Base-by-base conservation (phyloP, 2,797 vertebrate genomes). In the Chloroceryle amazona region DNA sequence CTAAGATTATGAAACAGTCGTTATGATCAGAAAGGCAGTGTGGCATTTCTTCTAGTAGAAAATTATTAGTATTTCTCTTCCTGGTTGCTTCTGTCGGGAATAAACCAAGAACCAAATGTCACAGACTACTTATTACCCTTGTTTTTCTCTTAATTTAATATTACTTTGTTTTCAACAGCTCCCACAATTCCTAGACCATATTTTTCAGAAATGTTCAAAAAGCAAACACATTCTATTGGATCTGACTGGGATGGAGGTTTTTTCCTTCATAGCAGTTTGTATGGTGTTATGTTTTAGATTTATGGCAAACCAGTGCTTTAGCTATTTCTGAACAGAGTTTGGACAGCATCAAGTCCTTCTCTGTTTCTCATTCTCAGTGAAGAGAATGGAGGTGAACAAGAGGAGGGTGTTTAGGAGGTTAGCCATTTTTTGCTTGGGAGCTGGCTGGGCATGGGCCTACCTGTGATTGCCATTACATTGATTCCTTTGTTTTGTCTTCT, bases 381-480 rank as follows among this genome's bases (percentile, higher is more conserved):
- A 46, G 3, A 73, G 37, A 35, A 4, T 51, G 8, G 4, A 10
- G 20, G 6, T 33, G 23, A 2, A 4, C 15, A 72, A 71, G n/a
- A 55, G 23, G 3, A 66, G 25, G 6, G 12, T 0, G 4, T 11
- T 49, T 66, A 55, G 4, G 26, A 33, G 1, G 5, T 66, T 49
- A 81, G 5, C 12, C 10, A 26, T 26, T 20, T 55, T 58, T 44
- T 39, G 8, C 20, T 23, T 49, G 52, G 37, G 52, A 62, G 21
- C 21, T 46, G 5, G 6, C 11, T 65, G 31, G 11, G 6, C 46
- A 29, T 21, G 0, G 1, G 9, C 6, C 8, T 57, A 37, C 11
- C 5, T 0, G 0, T 75, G 16, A 42, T 29, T 85, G 41, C 14
- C 26, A 10, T 31, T 62, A n/a, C 6, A 46, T 28, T 18, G 18